These are phyloP conservation scores for Trichacis sp. DNA, from an alignment of 2,888 invertebrate genomes.

Conservation along the genomic window DNA sequence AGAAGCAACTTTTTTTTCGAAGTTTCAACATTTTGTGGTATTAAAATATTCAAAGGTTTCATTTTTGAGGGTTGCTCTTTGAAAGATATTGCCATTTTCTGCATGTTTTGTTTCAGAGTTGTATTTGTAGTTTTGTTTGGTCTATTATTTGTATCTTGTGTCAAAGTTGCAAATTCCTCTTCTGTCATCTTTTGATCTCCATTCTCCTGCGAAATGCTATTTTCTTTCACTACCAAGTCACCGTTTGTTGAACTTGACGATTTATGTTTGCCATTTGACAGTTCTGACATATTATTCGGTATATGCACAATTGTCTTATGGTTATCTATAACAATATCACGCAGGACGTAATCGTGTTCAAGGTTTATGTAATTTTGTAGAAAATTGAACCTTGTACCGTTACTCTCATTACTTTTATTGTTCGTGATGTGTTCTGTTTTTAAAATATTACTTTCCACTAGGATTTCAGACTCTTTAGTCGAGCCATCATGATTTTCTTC, in stretches of 20 bases:
- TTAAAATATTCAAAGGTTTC: constrained; percentile 55
- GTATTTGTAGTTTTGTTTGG: constrained; percentile 5
- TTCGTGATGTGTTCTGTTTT: too few relatives aligned
- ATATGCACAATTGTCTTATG: constrained; percentile 37
- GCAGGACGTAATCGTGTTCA: constrained; percentile 34
- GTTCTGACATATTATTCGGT: constrained; percentile 16
- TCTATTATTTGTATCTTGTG: constrained; percentile 4
- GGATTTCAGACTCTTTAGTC: too few relatives aligned
- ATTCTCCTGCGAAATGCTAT: constrained; percentile 16
- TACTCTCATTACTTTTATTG: too few relatives aligned
- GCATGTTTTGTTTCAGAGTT: constrained; percentile 19
- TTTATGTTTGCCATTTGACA: neutral
- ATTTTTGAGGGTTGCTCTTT: constrained; percentile 37
- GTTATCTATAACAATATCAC: constrained; percentile 34
- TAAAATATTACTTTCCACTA: too few relatives aligned
- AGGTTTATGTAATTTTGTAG: constrained; percentile 27
- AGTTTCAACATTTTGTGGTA: constrained; percentile 52
- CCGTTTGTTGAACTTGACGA: neutral
- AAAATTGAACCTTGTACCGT: too few relatives aligned
- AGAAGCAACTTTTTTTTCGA: constrained; percentile 51
- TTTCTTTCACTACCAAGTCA: neutral
- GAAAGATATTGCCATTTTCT: constrained; percentile 27
- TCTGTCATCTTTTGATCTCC: constrained; percentile 20
- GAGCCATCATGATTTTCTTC: too few relatives aligned
- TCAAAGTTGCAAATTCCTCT: constrained; percentile 13